A percentile compares a stretch with the other conserved stretches of the same genome.
Evolutionary conservation across 2,113 vertebrate genomes (phyloP).

Genomic region (Eulemur rufifrons): DNA sequence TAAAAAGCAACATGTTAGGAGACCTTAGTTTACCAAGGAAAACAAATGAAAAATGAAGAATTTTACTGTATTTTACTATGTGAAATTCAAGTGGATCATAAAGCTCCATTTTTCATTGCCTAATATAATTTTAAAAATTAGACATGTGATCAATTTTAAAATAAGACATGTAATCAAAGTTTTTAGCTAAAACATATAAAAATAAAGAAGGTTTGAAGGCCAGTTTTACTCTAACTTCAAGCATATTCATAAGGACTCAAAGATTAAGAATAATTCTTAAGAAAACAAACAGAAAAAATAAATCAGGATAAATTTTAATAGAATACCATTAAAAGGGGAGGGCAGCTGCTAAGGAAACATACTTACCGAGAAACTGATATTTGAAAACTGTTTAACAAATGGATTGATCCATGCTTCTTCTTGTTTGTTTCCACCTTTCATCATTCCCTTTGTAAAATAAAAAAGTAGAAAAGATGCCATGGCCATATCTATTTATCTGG

Average conservation of each 20-base stretch:
- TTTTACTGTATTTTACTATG: conserved; percentile 33
- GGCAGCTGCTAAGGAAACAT: not conserved
- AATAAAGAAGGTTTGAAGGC: not conserved
- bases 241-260: not conserved
- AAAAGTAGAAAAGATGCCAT: conserved; percentile 71
- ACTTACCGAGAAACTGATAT: conserved; percentile 95
- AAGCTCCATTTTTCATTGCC: conserved; percentile 19
- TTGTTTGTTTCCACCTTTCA: conserved; percentile 94
- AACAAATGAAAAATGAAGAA: not conserved
- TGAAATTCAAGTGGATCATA: not conserved
- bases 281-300: not conserved
- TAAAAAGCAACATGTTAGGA: conserved; percentile 48
- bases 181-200: not conserved
- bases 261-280: not conserved
- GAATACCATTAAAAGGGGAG: not conserved
- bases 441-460: conserved; percentile 89
- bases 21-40: not conserved
- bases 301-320: not conserved
- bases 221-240: conserved; percentile 6
- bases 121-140: not conserved
- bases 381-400: conserved; percentile 96
- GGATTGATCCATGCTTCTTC: conserved; percentile 97
- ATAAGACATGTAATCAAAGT: not conserved
- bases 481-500: conserved; percentile 62
- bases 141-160: not conserved